Base-by-base conservation (phyloP, 2,888 invertebrate species). In the Tetranychus piercei region DNA sequence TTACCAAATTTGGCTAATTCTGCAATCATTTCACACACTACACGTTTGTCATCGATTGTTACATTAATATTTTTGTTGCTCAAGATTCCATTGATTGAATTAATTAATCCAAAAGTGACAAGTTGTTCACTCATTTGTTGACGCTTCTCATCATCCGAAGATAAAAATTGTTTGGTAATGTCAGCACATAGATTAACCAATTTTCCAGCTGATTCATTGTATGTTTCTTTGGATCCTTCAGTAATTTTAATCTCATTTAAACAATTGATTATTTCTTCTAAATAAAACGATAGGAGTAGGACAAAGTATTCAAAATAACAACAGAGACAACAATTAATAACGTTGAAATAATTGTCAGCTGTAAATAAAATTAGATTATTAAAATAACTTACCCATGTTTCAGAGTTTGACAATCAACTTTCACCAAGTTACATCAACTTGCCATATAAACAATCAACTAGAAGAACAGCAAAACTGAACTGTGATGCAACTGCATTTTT, bases 1-100 rank as follows among this genome's bases (percentile, higher is more conserved):
- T 76, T 78, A 82, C 82, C 82, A 80, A 86, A 87, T 85, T 91
- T 92, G 15, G 89, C 89, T 45, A 91, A 85, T 83, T 92, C 92
- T 0, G 92, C 91, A 76, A 82, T 77, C 43, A 89, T 87, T 83
- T 90, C 88, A 23, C 69, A 69, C 15, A 69, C n/a, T 18, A 69
- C n/a, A 22, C 23, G 20, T 23, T 69, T 69, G n/a, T 23, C 69
- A 69, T 69, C 69, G n/a, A 22, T 8, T 9, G 69, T 69, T n/a
- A 69, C 55, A 15, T 9, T 55, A 15, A 55, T 55, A 55, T 55
- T 55, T 55, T 55, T 15, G 15, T 55, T 55, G 15, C 15, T 55
- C 9, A 55, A 15, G 15, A 15, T 55, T 15, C 15, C 55, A 55
- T 9, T 55, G 55, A 55, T 55, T 55, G 15, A 15, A 55, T 55